These are phyloP conservation scores for Nasonia vitripennis DNA, from an alignment of 1,140 invertebrate genomes.

Conservation along the genomic window DNA sequence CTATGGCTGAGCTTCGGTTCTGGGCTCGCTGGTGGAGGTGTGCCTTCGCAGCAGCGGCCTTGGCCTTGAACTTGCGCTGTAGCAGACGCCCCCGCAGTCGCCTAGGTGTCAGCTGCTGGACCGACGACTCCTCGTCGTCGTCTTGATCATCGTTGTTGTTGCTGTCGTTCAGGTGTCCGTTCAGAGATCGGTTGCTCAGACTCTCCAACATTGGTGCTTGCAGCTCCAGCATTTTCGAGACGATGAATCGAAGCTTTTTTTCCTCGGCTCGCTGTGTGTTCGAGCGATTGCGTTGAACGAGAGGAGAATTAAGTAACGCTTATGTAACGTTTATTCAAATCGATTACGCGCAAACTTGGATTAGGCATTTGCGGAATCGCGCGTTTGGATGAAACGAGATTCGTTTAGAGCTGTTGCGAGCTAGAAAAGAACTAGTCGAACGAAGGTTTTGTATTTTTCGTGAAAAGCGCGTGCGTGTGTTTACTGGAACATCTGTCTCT, in stretches of 20 bases:
- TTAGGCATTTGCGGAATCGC: background rate
- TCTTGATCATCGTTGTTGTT: conserved; percentile 1
- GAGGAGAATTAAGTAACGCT: background rate
- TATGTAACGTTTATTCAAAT: conserved; percentile 1
- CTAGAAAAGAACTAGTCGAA: no score
- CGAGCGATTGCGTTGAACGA: background rate
- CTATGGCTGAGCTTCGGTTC: conserved; percentile 57
- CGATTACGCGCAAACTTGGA: background rate
- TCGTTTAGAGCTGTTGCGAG: no score
- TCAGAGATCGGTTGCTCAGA: background rate
- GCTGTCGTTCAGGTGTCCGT: background rate
- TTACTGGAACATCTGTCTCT: no score
- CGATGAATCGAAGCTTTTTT: background rate
- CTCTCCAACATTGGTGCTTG: conserved; percentile 37
- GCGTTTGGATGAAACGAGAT: no score
- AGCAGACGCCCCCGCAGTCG: conserved; percentile 26
- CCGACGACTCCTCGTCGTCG: background rate
- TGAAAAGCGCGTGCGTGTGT: no score
- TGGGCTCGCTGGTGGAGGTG: conserved; percentile 48
- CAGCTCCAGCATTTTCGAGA: conserved; percentile 39
- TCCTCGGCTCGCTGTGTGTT: background rate
- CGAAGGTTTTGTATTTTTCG: no score
- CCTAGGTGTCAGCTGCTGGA: background rate
- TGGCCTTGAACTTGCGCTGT: conserved; percentile 49
- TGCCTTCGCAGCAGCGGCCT: conserved; percentile 55